phyloP scores from a whole-genome alignment of 2,797 vertebrate genomes.

The Trematomus bernacchii region DNA sequence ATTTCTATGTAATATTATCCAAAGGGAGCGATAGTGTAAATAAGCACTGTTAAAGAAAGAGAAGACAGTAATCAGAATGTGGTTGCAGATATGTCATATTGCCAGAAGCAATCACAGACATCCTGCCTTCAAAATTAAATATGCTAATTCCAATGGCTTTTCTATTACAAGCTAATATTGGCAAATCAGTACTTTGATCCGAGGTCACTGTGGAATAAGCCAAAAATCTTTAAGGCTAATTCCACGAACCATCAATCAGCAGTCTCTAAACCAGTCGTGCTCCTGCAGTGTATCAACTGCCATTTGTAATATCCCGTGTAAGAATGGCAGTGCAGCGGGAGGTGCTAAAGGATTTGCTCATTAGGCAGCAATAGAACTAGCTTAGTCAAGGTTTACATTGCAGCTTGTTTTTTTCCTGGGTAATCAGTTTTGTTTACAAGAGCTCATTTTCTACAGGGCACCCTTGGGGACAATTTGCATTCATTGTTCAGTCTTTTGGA shows the following conservation, averaged over 20 bases:
- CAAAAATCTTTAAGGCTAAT: slow-evolving; percentile 79
- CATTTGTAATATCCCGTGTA: slow-evolving; percentile 13
- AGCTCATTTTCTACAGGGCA: slow-evolving; percentile 63
- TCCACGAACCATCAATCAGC: slow-evolving; percentile 66
- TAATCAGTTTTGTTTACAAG: slow-evolving; percentile 74
- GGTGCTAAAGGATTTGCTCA: slow-evolving; percentile 51
- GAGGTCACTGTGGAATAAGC: slow-evolving; percentile 65
- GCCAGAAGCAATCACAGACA: slow-evolving; percentile 15
- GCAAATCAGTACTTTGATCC: slow-evolving; percentile 45
- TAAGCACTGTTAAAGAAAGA: background rate
- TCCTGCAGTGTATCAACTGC: slow-evolving; percentile 47
- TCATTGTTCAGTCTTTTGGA: slow-evolving; percentile 58
- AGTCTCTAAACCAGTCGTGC: slow-evolving; percentile 39
- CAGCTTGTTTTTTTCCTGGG: slow-evolving; percentile 46
- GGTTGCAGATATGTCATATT: slow-evolving; percentile 24
- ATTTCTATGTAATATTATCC: background rate
- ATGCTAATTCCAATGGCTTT: slow-evolving; percentile 50
- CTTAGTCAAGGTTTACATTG: slow-evolving; percentile 72
- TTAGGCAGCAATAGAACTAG: slow-evolving; percentile 50
- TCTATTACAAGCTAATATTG: slow-evolving; percentile 43
- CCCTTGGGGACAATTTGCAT: slow-evolving; percentile 63
- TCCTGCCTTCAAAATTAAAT: slow-evolving; percentile 41
- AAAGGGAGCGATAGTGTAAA: slow-evolving; percentile 5
- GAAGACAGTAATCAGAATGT: slow-evolving; percentile 24
- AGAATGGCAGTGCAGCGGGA: slow-evolving; percentile 16